phyloP scores from a whole-genome alignment of 2,888 invertebrate species.

The Drosophila pegasa region DNA sequence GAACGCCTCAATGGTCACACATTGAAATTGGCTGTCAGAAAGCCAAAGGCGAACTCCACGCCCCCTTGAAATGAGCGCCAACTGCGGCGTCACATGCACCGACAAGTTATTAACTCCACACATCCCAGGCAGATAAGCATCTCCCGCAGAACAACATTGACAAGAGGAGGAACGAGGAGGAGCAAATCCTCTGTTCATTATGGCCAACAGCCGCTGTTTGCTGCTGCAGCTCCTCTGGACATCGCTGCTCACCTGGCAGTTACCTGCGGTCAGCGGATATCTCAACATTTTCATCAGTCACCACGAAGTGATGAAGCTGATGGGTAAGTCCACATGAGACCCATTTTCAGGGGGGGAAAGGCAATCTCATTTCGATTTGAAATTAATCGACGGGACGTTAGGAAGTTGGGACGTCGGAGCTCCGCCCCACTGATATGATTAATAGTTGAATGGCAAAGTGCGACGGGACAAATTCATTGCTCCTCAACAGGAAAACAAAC shows the following conservation, averaged over 20 bases:
- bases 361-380: constrained; percentile 35
- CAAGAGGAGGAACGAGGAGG: background rate
- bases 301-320: constrained; percentile 91
- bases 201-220: constrained; percentile 33
- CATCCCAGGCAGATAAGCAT: constrained; percentile 26
- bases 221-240: constrained; percentile 61
- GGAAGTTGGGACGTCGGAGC: constrained; percentile 23
- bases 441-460: constrained; percentile 68
- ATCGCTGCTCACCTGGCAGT: constrained; percentile 77
- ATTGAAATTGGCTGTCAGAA: constrained; percentile 62
- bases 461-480: constrained; percentile 72
- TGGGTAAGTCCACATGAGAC: constrained; percentile 87
- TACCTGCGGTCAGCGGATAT: constrained; percentile 87
- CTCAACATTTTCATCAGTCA: constrained; percentile 93
- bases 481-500: constrained; percentile 68
- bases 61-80: constrained; percentile 48
- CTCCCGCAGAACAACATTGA: constrained; percentile 1
- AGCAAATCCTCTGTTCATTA: constrained; percentile 13
- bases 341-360: background rate
- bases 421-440: constrained; percentile 61
- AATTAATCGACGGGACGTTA: constrained; percentile 40
- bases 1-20: constrained; percentile 39
- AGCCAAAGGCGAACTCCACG: constrained; percentile 6
- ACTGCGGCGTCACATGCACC: constrained; percentile 57
- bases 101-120: constrained; percentile 58